Evolutionary conservation across 1,140 invertebrate species (phyloP).

Genomic region (Planococcus citri): DNA sequence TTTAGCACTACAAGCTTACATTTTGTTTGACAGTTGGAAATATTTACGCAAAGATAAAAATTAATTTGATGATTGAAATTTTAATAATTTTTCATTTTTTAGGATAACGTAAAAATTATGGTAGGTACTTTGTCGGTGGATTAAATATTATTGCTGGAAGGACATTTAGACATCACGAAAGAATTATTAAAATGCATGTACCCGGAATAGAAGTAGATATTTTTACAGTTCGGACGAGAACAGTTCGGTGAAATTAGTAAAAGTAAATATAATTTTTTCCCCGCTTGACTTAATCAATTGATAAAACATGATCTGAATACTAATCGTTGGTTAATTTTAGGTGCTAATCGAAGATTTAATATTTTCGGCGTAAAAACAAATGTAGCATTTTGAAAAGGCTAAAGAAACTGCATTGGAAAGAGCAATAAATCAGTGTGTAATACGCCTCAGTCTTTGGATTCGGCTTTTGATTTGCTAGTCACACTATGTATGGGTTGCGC

Average conservation of each 20-base stretch:
- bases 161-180: constrained; percentile 78
- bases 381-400: constrained; percentile 63
- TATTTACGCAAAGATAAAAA: too few relatives aligned
- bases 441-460: constrained; percentile 69
- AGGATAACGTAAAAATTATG: constrained; percentile 50
- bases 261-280: constrained; percentile 46
- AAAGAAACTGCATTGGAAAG: constrained; percentile 50
- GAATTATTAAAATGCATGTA: constrained; percentile 75
- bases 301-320: not conserved
- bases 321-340: constrained; percentile 34
- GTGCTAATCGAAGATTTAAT: constrained; percentile 90
- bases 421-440: constrained; percentile 80
- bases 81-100: too few relatives aligned
- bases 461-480: constrained; percentile 84
- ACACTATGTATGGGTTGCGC: constrained; percentile 78
- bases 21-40: too few relatives aligned
- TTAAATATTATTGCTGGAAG: constrained; percentile 76
- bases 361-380: constrained; percentile 85
- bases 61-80: too few relatives aligned
- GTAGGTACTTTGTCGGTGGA: constrained; percentile 52
- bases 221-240: constrained; percentile 63
- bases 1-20: too few relatives aligned
- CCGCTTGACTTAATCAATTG: not conserved
- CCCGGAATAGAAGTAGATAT: constrained; percentile 70
- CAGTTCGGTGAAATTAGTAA: constrained; percentile 50